Evolutionary conservation across 2,113 vertebrate species (phyloP).

Genomic region (Odocoileus hemionus): DNA sequence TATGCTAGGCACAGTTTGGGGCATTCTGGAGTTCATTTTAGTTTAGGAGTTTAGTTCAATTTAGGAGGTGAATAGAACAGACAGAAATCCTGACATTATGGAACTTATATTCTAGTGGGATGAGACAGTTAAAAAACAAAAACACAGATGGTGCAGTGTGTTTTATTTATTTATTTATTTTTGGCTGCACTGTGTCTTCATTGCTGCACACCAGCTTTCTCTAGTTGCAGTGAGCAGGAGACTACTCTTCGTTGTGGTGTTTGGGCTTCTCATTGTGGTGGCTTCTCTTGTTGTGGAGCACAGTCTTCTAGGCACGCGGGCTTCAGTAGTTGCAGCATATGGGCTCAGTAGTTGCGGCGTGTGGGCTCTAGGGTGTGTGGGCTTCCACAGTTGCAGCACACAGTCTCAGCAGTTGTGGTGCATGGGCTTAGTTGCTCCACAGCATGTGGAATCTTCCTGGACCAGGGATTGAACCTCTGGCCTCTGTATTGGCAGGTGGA

Average conservation of each 20-base stretch:
- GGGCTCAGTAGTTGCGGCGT: not conserved
- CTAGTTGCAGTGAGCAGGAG: not conserved
- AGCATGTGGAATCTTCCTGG: not conserved
- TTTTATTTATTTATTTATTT: not conserved
- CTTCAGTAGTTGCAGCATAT: not conserved
- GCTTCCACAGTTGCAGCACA: not conserved
- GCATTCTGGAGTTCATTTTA: not conserved
- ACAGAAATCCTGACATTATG: not conserved
- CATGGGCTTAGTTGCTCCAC: not conserved
- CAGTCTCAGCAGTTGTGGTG: not conserved
- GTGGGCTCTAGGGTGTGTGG: not conserved
- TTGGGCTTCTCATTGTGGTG: not conserved
- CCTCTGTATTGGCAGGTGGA: not conserved
- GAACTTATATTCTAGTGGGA: not conserved
- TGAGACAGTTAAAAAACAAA: conserved; percentile 15
- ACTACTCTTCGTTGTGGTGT: not conserved
- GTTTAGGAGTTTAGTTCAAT: not conserved
- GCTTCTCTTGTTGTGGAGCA: not conserved
- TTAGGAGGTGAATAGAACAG: not conserved
- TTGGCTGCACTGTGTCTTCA: not conserved
- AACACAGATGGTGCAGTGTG: not conserved
- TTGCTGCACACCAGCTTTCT: not conserved
- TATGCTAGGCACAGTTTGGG: not conserved
- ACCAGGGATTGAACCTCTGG: not conserved
- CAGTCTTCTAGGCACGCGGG: not conserved